Base-by-base conservation (phyloP, 2,113 vertebrate species). In the Rhineura floridana region DNA sequence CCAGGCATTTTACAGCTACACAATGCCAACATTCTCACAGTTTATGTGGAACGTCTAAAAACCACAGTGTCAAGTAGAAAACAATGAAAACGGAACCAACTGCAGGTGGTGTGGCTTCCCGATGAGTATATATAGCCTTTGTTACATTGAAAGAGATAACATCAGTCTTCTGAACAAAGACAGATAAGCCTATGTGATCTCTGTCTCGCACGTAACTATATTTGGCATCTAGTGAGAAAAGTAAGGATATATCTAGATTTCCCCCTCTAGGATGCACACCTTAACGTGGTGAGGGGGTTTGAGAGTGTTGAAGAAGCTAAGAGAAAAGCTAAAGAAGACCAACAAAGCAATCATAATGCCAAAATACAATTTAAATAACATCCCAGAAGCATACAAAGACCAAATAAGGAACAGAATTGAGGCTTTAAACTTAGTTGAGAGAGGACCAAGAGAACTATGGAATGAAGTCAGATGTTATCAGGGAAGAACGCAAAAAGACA, bases 101-200 rank as follows among this genome's bases (percentile, higher is more conserved):
- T 55, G 25, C 76, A 80, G 85, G 76, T 87, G 85, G 23, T 87
- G 85, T 25, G 63, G 85, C 70, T 87, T 87, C 28, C 36, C 25
- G 4, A 42, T 33, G 25, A 39, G 33, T 19, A 39, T 59, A 75
- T 78, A 79, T 69, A 86, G 33, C 30, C 12, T 39, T 11, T 63
- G n/a, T n/a, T n/a, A n/a, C n/a, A n/a, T 39, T 55, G 46, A 65
- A 69, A 23, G 13, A 79, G 62, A 80, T 79, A 69, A 63, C n/a
- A 36, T 50, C 59, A 79, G 19, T 6, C 30, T 28, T 79, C 48
- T 70, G 6, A 69, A 69, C 46, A 4, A 82, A 9, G 9, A 46
- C 13, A 80, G 62, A 10, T n/a, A 46, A 21, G 44, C 1, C 19
- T 25, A 46, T 15, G 77, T 13, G 46, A 63, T n/a, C 11, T 78